Conservation (phyloP, 2,113 vertebrate genomes). For the Rhinichthys klamathensis region DNA sequence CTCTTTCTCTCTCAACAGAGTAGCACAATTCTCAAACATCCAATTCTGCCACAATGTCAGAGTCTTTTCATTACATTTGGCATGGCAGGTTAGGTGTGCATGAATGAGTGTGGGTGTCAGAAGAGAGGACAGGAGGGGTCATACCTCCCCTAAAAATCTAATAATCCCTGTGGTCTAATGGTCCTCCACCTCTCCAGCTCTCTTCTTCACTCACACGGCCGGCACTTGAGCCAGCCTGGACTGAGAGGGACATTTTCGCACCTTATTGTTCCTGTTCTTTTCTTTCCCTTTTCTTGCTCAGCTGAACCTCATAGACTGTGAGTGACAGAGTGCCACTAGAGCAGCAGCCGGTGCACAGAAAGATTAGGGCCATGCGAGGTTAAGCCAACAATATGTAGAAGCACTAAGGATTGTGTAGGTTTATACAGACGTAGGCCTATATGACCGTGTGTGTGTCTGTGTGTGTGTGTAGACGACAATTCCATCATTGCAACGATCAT, state of each 20-base stretch:
- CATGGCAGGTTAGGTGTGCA: constrained; percentile 32
- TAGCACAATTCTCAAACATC: constrained; percentile 44
- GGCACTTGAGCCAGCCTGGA: constrained; percentile 66
- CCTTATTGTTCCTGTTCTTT: constrained; percentile 67
- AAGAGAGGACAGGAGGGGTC: constrained; percentile 17
- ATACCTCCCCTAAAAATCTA: constrained; percentile 47
- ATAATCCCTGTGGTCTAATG: constrained; percentile 66
- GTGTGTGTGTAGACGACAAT: constrained; percentile 10
- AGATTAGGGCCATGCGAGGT: constrained; percentile 76
- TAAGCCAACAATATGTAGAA: constrained; percentile 78
- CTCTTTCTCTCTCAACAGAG: constrained; percentile 18
- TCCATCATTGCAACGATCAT: constrained; percentile 17
- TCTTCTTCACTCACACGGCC: constrained; percentile 60
- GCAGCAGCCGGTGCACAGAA: constrained; percentile 71
- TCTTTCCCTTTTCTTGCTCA: constrained; percentile 50
- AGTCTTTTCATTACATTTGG: constrained; percentile 44
- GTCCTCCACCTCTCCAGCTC: constrained; percentile 68
- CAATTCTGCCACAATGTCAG: constrained; percentile 30
- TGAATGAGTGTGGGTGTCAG: constrained; percentile 41
- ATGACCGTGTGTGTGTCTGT: constrained; percentile 5
- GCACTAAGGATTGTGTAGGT: constrained; percentile 36
- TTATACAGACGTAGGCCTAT: constrained; percentile 17
- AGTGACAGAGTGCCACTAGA: constrained; percentile 76
- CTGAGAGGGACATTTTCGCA: constrained; percentile 67
- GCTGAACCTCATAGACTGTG: constrained; percentile 65